Evolutionary conservation across 2,113 vertebrate genomes (phyloP).

Genomic region (Platysteira castanea): DNA sequence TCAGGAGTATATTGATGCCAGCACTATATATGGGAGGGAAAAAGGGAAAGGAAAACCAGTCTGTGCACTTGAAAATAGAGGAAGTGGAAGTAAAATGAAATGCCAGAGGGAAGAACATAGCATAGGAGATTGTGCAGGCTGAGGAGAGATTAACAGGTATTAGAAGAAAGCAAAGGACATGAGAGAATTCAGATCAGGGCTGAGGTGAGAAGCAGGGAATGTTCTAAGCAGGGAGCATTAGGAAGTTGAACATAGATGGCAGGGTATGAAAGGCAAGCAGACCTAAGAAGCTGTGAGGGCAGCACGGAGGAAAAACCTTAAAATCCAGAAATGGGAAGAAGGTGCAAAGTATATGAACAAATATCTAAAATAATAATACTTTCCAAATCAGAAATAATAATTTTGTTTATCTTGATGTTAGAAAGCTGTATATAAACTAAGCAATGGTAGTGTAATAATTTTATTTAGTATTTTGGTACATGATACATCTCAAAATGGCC

Average conservation of each 20-base stretch:
- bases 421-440: neutral
- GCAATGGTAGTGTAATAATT: slow-evolving; percentile 7
- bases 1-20: neutral
- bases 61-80: neutral
- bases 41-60: neutral
- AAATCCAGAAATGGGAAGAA: neutral
- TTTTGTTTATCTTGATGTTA: neutral
- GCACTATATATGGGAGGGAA: neutral
- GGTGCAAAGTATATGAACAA: neutral
- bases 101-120: neutral
- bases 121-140: neutral
- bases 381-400: neutral
- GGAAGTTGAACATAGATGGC: neutral
- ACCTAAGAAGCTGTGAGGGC: neutral
- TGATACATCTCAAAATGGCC: neutral
- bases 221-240: neutral
- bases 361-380: neutral
- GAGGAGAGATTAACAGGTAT: neutral
- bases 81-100: neutral
- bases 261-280: neutral
- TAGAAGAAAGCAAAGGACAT: neutral
- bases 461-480: slow-evolving; percentile 66
- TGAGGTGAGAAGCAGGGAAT: neutral
- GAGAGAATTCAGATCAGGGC: neutral
- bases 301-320: neutral